Evolutionary conservation across 53 echinoderm and acorn worm species (phyloP), one percentile per base, ranked within the genome.

Genomic region (Echinarachnius parma): DNA sequence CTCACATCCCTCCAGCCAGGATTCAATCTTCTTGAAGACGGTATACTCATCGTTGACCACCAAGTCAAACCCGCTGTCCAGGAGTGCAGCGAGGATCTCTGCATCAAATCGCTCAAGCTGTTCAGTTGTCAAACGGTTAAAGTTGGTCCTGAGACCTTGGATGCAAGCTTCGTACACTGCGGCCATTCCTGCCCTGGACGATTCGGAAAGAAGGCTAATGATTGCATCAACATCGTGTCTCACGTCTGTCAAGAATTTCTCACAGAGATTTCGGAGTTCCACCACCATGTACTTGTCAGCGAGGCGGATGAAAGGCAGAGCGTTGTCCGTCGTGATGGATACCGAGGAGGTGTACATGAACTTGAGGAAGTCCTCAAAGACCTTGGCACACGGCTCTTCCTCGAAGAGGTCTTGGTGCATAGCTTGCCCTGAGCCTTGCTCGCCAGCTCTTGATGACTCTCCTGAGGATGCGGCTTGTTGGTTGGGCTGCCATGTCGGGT

Each of bases 201-300:
- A 59, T 27, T 3, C 27, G 11, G 26, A 39, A 27, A 58, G 15
- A 28, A 57, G 28, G 24, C n/a, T 14, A 22, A 75, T 16, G 28
- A 60, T 46, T 30, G 34, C 45, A 0, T 42, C 45, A n/a, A 45
- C 36, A 42, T 75, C 58, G 30, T 37, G 59, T 60, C 20, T n/a
- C 8, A 11, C 11, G 2, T 37, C 60, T n/a, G 3, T 24, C 29
- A 66, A 47, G 20, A 66, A 91, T 27, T 83, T 74, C 5, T 75
- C 71, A 48, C 92, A 91, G 3, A 91, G 33, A n/a, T 77, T 61
- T 13, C 68, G 46, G 3, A 91, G 60, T n/a, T 83, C 83, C 14
- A 36, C 36, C n/a, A 91, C 81, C 77, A 83, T 59, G 55, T 91
- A 91, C 74, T 91, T 91, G 47, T 91, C 87, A 11, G 92, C 92